Evolutionary conservation across 2,888 invertebrate genomes (phyloP), one percentile per base, ranked within the genome.

Genomic region (Conops quadrifasciatus): DNA sequence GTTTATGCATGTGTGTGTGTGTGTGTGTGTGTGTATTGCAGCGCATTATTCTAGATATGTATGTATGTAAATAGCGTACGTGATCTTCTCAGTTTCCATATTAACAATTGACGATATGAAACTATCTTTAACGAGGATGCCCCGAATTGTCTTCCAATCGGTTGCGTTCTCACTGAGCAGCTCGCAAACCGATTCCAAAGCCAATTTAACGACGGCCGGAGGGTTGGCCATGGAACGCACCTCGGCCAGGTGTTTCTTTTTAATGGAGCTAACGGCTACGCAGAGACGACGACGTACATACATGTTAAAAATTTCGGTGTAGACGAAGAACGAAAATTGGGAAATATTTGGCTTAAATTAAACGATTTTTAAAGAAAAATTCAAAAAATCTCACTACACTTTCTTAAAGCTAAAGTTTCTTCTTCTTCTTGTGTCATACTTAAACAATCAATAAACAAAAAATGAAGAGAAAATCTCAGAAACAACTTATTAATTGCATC

Each of bases 211-310:
- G 76, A 93, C 91, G 68, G 92, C 91, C 66, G 97, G 97, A 72
- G 97, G 97, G 88, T 96, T 96, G 75, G 94, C 94, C 94, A 97
- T 95, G 36, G 96, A 94, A 75, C 95, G 90, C 77, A 97, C 94
- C 87, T 97, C 97, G 74, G 96, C 96, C 82, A 97, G 89, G 86
- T 97, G 95, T 86, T 96, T 95, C 87, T 96, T 96, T 90, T 95
- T 96, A 89, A 97, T 97, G 78, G 94, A 94, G 87, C 95, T 94
- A 84, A 97, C 97, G 84, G 97, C 96, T 91, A 86, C 76, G 36
- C 36, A 77, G 58, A 68, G 72, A 71, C 69, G 30, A 66, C 49
- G 69, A 62, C 58, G 60, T 43, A 36, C 53, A 64, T 21, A 45
- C 19, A 63, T 19, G 36, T 51, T 62, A 56, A 36, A 59, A 19